A percentile compares a stretch with the other conserved stretches of the same genome.
phyloP scores from a whole-genome alignment of 2,888 invertebrate genomes.

The Meloe dianella region DNA sequence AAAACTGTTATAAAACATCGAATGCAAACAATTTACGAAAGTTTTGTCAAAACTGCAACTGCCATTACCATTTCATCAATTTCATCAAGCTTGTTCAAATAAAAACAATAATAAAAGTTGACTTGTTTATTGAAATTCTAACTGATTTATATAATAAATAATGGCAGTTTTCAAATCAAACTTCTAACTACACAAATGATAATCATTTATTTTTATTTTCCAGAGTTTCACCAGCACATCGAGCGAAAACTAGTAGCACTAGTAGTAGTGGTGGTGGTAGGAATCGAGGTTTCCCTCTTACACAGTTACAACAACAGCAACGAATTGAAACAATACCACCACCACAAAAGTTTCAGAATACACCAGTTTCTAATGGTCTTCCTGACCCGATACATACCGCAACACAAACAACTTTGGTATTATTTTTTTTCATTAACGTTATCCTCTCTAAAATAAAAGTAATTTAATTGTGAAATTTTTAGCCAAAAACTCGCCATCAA shows the following conservation, averaged over 20 bases:
- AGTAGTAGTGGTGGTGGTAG: constrained; percentile 53
- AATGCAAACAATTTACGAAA: not conserved
- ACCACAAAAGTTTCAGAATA: constrained; percentile 59
- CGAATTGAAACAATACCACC: constrained; percentile 55
- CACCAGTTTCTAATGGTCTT: constrained; percentile 46
- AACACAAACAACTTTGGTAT: constrained; percentile 81
- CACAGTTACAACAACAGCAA: constrained; percentile 44
- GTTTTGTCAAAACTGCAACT: not conserved
- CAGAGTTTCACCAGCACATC: constrained; percentile 76
- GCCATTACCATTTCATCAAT: not conserved
- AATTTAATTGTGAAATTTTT: constrained; percentile 40
- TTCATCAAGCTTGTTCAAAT: not conserved
- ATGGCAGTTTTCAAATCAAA: not conserved
- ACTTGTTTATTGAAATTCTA: not conserved
- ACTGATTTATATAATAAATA: not conserved
- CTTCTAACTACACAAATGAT: not conserved
- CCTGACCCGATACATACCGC: constrained; percentile 67
- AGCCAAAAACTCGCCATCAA: constrained; percentile 79
- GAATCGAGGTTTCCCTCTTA: constrained; percentile 52
- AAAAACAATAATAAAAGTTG: not conserved
- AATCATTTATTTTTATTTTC: constrained; percentile 38
- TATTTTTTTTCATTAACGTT: constrained; percentile 9
- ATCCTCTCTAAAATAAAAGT: not conserved
- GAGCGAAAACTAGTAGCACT: constrained; percentile 65
- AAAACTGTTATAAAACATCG: not conserved